phyloP scores from a whole-genome alignment of 2,113 vertebrate genomes.

The Himantopus leucocephalus region DNA sequence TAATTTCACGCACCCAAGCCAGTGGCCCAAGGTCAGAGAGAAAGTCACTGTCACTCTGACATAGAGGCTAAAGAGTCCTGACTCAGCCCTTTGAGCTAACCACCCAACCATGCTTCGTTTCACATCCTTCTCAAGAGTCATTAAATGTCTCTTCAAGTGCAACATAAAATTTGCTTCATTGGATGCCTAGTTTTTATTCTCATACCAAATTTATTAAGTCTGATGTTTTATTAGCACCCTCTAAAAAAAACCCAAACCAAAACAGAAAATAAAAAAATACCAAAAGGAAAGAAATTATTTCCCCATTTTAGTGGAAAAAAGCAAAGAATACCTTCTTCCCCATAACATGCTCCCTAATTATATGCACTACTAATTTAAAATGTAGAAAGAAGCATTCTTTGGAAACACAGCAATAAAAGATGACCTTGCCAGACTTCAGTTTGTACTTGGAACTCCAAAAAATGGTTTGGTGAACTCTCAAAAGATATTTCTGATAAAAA shows the following conservation, averaged over 20 bases:
- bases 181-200: background rate
- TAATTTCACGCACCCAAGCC: background rate
- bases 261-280: background rate
- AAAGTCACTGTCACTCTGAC: background rate
- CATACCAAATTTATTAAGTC: background rate
- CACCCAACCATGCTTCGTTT: background rate
- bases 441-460: background rate
- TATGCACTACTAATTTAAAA: background rate
- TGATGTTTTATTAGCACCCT: background rate
- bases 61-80: background rate
- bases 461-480: background rate
- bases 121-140: background rate
- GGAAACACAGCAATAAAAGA: background rate
- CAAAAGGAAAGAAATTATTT: background rate
- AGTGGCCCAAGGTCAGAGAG: slow-evolving; percentile 1
- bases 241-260: background rate
- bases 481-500: background rate
- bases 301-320: background rate
- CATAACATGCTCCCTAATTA: background rate
- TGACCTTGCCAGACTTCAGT: background rate
- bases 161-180: background rate
- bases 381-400: background rate
- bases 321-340: background rate
- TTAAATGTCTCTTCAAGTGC: background rate
- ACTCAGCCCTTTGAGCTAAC: background rate